phyloP scores from a whole-genome alignment of 2,113 vertebrate species.

The Phalacrocorax carbo region DNA sequence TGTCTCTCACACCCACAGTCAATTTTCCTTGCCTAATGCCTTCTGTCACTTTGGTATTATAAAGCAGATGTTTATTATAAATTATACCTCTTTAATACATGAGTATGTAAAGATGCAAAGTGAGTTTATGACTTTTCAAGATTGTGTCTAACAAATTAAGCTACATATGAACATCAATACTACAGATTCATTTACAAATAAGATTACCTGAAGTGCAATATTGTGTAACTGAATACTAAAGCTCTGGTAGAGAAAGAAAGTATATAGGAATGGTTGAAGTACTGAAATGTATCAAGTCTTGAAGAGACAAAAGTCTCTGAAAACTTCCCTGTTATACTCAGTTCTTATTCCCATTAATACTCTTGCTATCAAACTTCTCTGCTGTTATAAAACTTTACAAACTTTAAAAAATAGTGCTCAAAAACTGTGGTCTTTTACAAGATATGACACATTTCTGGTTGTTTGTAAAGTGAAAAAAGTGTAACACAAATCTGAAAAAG shows the following conservation, averaged over 20 bases:
- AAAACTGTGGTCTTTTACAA: neutral
- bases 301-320: slow-evolving; percentile 34
- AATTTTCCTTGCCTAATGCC: slow-evolving; percentile 65
- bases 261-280: neutral
- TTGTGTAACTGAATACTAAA: slow-evolving; percentile 29
- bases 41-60: slow-evolving; percentile 61
- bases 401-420: neutral
- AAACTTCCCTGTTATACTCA: neutral
- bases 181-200: slow-evolving; percentile 66
- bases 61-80: slow-evolving; percentile 75
- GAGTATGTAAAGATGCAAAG: slow-evolving; percentile 49
- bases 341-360: slow-evolving; percentile 5
- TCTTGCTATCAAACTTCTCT: neutral
- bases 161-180: slow-evolving; percentile 43
- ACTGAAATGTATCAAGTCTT: neutral
- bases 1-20: slow-evolving; percentile 13
- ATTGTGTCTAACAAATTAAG: slow-evolving; percentile 62
- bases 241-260: neutral
- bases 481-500: neutral
- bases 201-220: slow-evolving; percentile 33
- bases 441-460: neutral
- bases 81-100: slow-evolving; percentile 58
- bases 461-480: neutral
- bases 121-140: slow-evolving; percentile 66
- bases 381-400: neutral